A percentile compares a stretch with the other conserved stretches of the same genome.
These are phyloP conservation scores for Hippocampus barbouri DNA, from an alignment of 2,113 vertebrate species.

Conservation along the genomic window DNA sequence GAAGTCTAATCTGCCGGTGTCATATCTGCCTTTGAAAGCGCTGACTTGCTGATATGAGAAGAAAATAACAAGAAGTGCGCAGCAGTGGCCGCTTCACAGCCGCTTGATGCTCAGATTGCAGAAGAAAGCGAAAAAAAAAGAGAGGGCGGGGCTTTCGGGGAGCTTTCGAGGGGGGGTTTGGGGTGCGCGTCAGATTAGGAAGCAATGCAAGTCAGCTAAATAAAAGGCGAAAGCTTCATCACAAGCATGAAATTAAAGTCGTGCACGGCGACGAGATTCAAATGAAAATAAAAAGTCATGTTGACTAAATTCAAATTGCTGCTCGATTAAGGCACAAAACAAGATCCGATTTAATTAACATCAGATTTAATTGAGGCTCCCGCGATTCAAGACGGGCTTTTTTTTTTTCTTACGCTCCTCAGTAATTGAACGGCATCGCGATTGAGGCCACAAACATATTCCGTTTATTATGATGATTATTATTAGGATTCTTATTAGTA, in stretches of 20 bases:
- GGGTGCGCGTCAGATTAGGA: conserved; percentile 43
- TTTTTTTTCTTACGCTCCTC: conserved; percentile 18
- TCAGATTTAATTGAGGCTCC: conserved; percentile 77
- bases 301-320: conserved; percentile 78
- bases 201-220: conserved; percentile 70
- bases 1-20: too few species aligned
- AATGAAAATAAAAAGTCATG: conserved; percentile 45
- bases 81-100: conserved; percentile 19
- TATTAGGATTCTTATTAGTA: conserved; percentile 58
- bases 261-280: conserved; percentile 53
- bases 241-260: conserved; percentile 78
- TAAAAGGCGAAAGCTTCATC: conserved; percentile 65
- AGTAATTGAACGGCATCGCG: conserved; percentile 64
- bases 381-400: conserved; percentile 60
- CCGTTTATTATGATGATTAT: conserved; percentile 59
- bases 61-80: conserved; percentile 25
- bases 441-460: conserved; percentile 66
- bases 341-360: conserved; percentile 82
- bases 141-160: background rate
- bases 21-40: conserved; percentile 52
- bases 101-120: conserved; percentile 61
- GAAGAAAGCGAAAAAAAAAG: background rate
- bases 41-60: background rate
- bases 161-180: background rate
- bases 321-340: conserved; percentile 80